Evolutionary conservation across 2,797 vertebrate genomes (phyloP).

Genomic region (Malurus leucopterus): DNA sequence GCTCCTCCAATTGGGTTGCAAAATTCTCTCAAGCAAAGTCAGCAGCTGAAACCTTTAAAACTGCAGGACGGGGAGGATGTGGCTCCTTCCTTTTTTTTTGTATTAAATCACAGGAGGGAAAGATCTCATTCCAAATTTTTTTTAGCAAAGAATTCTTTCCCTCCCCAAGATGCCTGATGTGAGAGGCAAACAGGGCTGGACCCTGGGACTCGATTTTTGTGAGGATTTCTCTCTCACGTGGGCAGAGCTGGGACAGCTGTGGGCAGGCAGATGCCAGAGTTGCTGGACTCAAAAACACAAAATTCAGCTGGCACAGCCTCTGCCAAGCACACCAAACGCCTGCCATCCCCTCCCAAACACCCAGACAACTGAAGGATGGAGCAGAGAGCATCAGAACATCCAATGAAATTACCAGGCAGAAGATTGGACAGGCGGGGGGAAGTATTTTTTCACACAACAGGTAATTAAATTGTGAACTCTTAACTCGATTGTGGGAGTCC

Average conservation of each 20-base stretch:
- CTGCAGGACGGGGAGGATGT: background rate
- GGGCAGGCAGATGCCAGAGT: background rate
- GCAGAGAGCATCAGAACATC: background rate
- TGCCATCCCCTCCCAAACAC: background rate
- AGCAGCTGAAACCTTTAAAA: background rate
- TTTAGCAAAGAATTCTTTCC: background rate
- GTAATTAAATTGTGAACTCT: background rate
- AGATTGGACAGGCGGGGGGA: background rate
- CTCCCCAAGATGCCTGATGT: background rate
- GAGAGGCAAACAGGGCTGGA: background rate
- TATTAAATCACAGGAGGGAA: background rate
- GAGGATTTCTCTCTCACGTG: background rate
- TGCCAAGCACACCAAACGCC: background rate
- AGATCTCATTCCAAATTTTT: background rate
- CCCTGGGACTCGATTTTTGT: background rate
- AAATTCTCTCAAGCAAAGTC: background rate
- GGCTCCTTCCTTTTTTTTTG: background rate
- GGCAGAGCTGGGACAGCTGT: conserved; percentile 33
- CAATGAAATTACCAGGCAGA: conserved; percentile 14
- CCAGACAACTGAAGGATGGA: background rate
- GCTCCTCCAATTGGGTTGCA: background rate
- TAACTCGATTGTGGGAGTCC: background rate
- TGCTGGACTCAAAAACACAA: background rate
- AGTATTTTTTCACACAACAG: conserved; percentile 26
- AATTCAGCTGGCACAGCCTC: background rate